Evolutionary conservation across 2,113 vertebrate genomes (phyloP), one percentile per base, ranked within the genome.

Genomic region (Siphamia tubifer): DNA sequence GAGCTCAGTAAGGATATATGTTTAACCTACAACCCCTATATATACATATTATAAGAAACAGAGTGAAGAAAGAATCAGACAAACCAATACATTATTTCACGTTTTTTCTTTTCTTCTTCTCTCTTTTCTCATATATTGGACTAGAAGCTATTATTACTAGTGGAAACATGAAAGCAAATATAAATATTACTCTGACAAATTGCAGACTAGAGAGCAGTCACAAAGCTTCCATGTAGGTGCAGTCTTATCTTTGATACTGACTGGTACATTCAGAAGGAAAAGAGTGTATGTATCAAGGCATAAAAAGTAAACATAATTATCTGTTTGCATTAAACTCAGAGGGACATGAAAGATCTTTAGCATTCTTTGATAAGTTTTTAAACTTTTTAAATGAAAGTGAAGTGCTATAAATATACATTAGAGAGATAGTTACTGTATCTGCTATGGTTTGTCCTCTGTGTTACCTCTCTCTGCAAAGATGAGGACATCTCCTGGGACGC

Each of bases 321-420:
- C 83, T 63, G 17, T 83, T 88, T 87, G 79, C 81, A 85, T 86
- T 79, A 77, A 34, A 11, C 73, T 77, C 73, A 82, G 61, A 71
- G 30, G 57, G 40, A 31, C 72, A 87, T 88, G 72, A 91, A 85
- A 89, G 48, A 67, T 72, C 63, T 82, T 79, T 62, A 79, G 44
- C 75, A 79, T 61, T 63, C 44, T 82, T 20, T 53, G 79, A 85
- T 79, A 53, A 38, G 20, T 73, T 77, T 82, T 87, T 77, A 72
- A 81, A 87, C 79, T 79, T 85, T 78, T 84, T 84, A 84, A 84
- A 85, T 74, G 54, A 58, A 52, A 78, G 75, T 25, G 57, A 75
- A 76, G 47, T 13, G 51, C 84, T 90, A 87, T 89, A 90, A 88
- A 91, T 88, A 90, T 79, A 85, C 58, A 85, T 77, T 74, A 85